Percentiles rank a stretch among this genome's conserved stretches.
phyloP scores from a whole-genome alignment of 2,888 invertebrate species.

The Caenorhabditis afra region DNA sequence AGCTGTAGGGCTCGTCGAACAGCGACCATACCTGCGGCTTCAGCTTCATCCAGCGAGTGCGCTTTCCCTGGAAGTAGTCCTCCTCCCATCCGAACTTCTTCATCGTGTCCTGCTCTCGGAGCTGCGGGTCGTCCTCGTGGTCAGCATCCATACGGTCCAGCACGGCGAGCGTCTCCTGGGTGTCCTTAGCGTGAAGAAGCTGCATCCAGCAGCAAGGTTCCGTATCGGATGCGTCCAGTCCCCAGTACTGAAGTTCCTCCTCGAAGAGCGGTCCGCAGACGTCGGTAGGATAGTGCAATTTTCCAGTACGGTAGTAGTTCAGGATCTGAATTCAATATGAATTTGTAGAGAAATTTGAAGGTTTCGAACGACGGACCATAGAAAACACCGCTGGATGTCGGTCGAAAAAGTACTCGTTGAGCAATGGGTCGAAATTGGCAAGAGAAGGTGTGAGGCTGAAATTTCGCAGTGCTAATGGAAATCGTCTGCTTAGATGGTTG shows the following conservation, averaged over 20 bases:
- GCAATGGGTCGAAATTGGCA: slow-evolving; percentile 98
- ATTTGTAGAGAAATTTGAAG: slow-evolving; percentile 81
- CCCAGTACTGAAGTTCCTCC: slow-evolving; percentile 96
- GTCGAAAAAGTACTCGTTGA: slow-evolving; percentile 99
- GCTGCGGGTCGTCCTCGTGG: slow-evolving; percentile 78
- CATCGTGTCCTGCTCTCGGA: slow-evolving; percentile 88
- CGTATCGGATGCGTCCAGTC: slow-evolving; percentile 98
- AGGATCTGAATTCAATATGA: slow-evolving; percentile 90
- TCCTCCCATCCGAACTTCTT: slow-evolving; percentile 94
- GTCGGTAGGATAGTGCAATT: slow-evolving; percentile 97
- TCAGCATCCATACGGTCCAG: slow-evolving; percentile 97
- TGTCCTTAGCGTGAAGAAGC: slow-evolving; percentile 84
- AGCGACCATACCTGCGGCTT: slow-evolving; percentile 99
- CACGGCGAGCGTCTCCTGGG: slow-evolving; percentile 97
- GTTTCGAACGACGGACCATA: slow-evolving; percentile 59
- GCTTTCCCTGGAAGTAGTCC: slow-evolving; percentile 87
- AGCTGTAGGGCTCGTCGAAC: slow-evolving; percentile 99
- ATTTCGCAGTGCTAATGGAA: neutral
- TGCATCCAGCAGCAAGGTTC: slow-evolving; percentile 99
- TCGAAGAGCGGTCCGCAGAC: slow-evolving; percentile 99
- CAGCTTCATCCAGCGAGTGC: slow-evolving; percentile 89
- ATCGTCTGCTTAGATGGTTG: neutral
- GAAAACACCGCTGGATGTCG: slow-evolving; percentile 89
- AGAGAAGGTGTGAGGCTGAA: slow-evolving; percentile 89
- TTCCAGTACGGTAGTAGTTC: slow-evolving; percentile 89